Base-by-base conservation (phyloP, 2,888 invertebrate genomes). In the Tenthredo amoena region DNA sequence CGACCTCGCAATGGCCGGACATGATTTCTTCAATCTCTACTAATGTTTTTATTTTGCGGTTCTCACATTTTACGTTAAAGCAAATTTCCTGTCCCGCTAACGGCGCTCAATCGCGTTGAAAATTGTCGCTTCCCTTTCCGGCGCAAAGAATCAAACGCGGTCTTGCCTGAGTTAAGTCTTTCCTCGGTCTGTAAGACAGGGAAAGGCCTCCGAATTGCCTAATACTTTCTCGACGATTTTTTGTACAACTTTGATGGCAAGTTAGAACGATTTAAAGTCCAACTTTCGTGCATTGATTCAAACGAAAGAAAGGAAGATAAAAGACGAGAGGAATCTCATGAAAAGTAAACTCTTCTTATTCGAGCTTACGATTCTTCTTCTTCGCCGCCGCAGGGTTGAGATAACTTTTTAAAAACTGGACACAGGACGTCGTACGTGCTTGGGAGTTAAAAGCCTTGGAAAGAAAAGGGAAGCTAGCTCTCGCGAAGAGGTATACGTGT, bases 11-110 rank as follows among this genome's bases (percentile, higher is more conserved):
- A 88, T 86, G 71, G 86, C 89, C 89, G 90, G 90, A 90, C 89
- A 89, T 90, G 90, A 90, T 88, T 87, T 88, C 87, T 87, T 86
- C 47, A 87, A 88, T 40, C 62, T 81, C 40, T 40, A 26, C 12
- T 12, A 40, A 47, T 88, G 86, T 87, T 88, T 86, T 87, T 82
- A 87, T 86, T 88, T 87, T 85, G 86, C 86, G 86, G 26, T 86
- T 71, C 85, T 84, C 86, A 87, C 79, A 85, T 72, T 84, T 55
- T 37, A 34, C 86, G 87, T 91, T 89, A 90, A 91, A 92, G 90
- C 92, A 90, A 89, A 91, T 90, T 90, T 92, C 92, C 91, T 91
- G 89, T 85, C 84, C 37, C 72, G 84, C 37, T 82, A 18, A 77
- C 85, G 81, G 43, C n/a, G 86, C 47, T 79, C 88, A 88, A 88